A percentile compares a stretch with the other conserved stretches of the same genome.
phyloP scores from a whole-genome alignment of 1,140 invertebrate genomes.

The Alviniconcha marisindica region DNA sequence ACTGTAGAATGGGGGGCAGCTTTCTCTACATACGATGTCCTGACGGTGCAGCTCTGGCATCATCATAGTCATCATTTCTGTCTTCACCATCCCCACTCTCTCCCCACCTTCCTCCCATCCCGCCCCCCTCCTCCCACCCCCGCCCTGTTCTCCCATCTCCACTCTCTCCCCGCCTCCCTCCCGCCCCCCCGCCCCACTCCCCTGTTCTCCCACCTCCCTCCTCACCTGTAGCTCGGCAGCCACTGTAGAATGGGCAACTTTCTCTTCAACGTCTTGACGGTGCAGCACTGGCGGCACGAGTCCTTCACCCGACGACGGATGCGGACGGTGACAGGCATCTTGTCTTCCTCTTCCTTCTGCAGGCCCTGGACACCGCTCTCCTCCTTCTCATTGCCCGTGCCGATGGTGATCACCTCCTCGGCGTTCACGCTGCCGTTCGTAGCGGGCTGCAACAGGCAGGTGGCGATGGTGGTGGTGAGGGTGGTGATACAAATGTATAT shows the following conservation, averaged over 20 bases:
- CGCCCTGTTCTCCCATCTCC: too few species aligned
- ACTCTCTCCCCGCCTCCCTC: not conserved
- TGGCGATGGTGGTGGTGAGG: not conserved
- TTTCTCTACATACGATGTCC: too few species aligned
- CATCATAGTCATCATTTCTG: not conserved
- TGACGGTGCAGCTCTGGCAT: too few species aligned
- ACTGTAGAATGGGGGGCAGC: too few species aligned
- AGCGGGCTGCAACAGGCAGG: conserved; percentile 22
- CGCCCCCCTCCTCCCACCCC: not conserved
- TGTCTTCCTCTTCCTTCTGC: not conserved
- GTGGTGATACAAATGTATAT: not conserved
- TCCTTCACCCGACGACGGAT: conserved; percentile 41
- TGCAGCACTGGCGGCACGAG: conserved; percentile 52
- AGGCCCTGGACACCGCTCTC: not conserved
- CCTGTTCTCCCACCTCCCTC: not conserved
- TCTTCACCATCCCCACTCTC: not conserved
- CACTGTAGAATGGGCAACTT: conserved; percentile 68
- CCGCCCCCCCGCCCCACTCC: not conserved
- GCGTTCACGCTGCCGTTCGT: conserved; percentile 32
- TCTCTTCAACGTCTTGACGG: conserved; percentile 52
- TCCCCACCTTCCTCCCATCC: not conserved
- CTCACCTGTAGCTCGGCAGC: conserved; percentile 68
- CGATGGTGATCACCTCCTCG: not conserved
- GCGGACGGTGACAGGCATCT: conserved; percentile 3
- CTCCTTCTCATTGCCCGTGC: not conserved